phyloP scores from a whole-genome alignment of 2,888 invertebrate species.

The Cinara cedri region DNA sequence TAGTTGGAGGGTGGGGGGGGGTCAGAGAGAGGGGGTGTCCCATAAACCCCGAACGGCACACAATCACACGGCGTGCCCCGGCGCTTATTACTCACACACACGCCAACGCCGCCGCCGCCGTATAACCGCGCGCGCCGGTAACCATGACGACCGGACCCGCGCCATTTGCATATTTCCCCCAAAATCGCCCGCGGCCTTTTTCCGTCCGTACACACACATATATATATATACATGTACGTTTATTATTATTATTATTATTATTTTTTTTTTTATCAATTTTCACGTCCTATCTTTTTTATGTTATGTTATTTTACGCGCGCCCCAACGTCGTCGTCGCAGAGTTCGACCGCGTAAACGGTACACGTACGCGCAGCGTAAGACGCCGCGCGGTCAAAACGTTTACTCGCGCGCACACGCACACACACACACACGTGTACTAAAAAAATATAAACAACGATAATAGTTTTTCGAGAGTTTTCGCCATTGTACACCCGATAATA shows the following conservation, averaged over 20 bases:
- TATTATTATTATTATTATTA: too few species aligned
- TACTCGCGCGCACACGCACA: not conserved
- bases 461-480: constrained; percentile 52
- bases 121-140: constrained; percentile 10
- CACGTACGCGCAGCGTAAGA: not conserved
- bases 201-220: not conserved
- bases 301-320: not conserved
- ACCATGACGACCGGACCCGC: constrained; percentile 39
- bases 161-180: constrained; percentile 41
- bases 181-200: constrained; percentile 8
- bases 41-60: constrained; percentile 43
- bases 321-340: not conserved
- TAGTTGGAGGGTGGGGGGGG: too few species aligned
- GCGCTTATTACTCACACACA: constrained; percentile 33
- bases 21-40: constrained; percentile 10
- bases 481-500: too few species aligned
- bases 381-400: constrained; percentile 35
- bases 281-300: constrained; percentile 39
- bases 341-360: not conserved
- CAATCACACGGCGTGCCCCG: constrained; percentile 50
- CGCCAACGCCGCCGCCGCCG: not conserved
- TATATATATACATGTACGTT: constrained; percentile 1
- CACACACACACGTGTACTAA: not conserved
- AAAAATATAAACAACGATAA: constrained; percentile 26
- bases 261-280: constrained; percentile 54